Percentiles rank a stretch among this genome's conserved stretches.
phyloP scores from a whole-genome alignment of 2,797 vertebrate species.

The Luscinia luscinia region DNA sequence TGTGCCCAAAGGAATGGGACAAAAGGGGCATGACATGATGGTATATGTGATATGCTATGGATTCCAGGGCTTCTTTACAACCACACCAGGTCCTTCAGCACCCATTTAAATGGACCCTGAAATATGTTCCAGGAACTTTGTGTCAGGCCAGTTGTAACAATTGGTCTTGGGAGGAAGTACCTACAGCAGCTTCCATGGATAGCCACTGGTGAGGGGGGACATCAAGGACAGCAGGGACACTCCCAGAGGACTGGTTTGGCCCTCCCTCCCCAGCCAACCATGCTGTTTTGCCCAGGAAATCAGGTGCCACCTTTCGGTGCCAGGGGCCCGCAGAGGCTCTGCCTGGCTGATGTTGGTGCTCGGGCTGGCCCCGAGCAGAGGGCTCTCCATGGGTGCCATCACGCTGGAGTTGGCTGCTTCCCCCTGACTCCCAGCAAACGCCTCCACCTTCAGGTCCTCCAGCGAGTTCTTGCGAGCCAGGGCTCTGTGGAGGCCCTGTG shows the following conservation, averaged over 20 bases:
- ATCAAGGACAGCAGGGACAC: background rate
- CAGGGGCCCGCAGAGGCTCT: slow-evolving; percentile 78
- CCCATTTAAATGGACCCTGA: background rate
- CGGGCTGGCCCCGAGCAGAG: slow-evolving; percentile 56
- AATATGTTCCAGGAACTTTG: rapidly evolving
- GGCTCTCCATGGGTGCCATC: slow-evolving; percentile 47
- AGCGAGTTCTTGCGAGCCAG: slow-evolving; percentile 54
- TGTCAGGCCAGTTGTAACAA: background rate
- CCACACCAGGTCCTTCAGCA: background rate
- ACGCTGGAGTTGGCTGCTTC: slow-evolving; percentile 58
- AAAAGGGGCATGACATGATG: background rate
- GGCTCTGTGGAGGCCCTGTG: background rate
- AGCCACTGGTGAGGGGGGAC: background rate
- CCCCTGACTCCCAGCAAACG: slow-evolving; percentile 44
- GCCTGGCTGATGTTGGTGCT: slow-evolving; percentile 70
- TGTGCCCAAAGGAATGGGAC: background rate
- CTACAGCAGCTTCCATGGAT: background rate
- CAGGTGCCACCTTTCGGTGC: slow-evolving; percentile 82
- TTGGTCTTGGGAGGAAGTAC: background rate
- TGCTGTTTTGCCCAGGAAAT: background rate
- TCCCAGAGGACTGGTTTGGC: background rate
- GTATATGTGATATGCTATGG: background rate
- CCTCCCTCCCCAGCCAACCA: slow-evolving; percentile 4
- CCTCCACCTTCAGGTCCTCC: slow-evolving; percentile 64
- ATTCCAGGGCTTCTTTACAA: background rate